Percentiles rank a stretch among this genome's conserved stretches.
Conservation (phyloP, 1,140 invertebrate genomes). For the Pectinophora gossypiella region DNA sequence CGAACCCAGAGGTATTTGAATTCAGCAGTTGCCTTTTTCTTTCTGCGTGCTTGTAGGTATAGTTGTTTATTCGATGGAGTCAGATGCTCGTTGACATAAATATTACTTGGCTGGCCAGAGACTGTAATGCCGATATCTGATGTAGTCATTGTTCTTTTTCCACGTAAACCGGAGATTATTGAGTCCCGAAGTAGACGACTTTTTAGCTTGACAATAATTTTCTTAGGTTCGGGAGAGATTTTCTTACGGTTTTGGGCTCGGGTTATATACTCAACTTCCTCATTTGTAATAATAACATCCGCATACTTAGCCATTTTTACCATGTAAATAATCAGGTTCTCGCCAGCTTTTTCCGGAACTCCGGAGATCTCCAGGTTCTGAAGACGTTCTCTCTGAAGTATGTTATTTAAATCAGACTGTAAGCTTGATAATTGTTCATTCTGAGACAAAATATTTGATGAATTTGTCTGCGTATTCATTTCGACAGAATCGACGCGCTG, state of each 20-base stretch:
- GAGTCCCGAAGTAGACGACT: not conserved
- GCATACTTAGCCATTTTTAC: not conserved
- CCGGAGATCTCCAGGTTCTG: not conserved
- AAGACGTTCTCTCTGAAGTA: not conserved
- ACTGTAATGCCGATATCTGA: not conserved
- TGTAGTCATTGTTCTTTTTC: not conserved
- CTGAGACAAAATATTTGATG: not conserved
- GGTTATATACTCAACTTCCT: not conserved
- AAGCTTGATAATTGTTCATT: not conserved
- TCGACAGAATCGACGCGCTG: not conserved
- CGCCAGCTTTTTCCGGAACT: not conserved
- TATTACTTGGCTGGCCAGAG: not conserved
- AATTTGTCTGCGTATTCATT: not conserved
- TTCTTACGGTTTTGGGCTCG: not conserved
- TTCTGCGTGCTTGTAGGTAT: not conserved
- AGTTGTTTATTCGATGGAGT: not conserved
- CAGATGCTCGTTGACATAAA: constrained; percentile 2
- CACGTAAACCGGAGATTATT: not conserved
- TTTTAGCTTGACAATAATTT: not conserved
- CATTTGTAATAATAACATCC: not conserved
- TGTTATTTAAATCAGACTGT: not conserved
- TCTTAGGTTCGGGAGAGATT: not conserved
- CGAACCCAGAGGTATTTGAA: not conserved
- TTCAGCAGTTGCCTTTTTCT: not conserved
- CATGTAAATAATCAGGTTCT: not conserved